Evolutionary conservation across 1,140 invertebrate species (phyloP).

Genomic region (Drosophila bipectinata): DNA sequence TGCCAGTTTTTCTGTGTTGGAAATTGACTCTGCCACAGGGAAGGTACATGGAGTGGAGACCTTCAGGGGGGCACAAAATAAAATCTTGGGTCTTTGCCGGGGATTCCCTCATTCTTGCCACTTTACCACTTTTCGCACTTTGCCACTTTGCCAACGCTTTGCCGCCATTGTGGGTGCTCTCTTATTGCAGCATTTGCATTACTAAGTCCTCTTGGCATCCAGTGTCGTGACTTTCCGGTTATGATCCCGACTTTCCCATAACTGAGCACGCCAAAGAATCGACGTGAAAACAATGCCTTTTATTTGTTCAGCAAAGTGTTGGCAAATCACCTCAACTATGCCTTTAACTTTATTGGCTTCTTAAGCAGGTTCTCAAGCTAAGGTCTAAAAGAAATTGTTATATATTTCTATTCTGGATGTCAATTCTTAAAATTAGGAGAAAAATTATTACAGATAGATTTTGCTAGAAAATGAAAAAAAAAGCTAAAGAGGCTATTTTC

Average conservation of each 20-base stretch:
- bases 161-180: conserved; percentile 4
- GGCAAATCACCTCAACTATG: conserved; percentile 25
- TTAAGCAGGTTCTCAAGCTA: neutral
- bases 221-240: conserved; percentile 40
- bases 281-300: conserved; percentile 10
- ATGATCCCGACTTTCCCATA: conserved; percentile 15
- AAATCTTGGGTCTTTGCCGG: neutral
- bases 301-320: conserved; percentile 22
- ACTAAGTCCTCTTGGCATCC: conserved; percentile 35
- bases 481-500: too few species aligned
- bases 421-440: neutral
- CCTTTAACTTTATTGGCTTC: neutral
- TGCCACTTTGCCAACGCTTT: conserved; percentile 4
- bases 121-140: neutral
- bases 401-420: neutral
- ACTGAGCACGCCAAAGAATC: conserved; percentile 8
- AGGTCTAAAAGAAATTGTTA: too few species aligned
- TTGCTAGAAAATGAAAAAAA: neutral
- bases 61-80: neutral
- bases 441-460: neutral
- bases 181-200: conserved; percentile 33
- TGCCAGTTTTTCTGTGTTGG: conserved; percentile 10
- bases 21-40: conserved; percentile 33
- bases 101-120: conserved; percentile 1
- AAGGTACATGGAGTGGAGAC: conserved; percentile 17